Conservation (phyloP, 2,888 invertebrate genomes). For the Melieria omissa region DNA sequence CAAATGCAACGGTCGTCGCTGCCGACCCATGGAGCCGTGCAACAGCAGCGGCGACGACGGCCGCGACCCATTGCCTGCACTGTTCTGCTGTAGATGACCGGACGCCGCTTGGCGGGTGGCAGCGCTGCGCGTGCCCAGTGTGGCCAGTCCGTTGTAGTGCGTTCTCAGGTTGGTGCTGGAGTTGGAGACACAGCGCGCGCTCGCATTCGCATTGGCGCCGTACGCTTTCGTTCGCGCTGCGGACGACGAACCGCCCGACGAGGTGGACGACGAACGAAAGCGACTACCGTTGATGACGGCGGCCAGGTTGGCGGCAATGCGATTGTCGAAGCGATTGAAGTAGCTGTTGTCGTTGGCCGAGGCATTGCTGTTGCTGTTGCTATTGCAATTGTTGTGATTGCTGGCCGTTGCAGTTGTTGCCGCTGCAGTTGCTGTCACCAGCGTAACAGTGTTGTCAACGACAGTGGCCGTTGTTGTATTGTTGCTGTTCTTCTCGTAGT, state of each 20-base stretch:
- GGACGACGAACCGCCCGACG: slow-evolving; percentile 20
- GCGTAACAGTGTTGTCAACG: slow-evolving; percentile 26
- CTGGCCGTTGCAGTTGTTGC: slow-evolving; percentile 11
- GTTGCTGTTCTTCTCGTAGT: slow-evolving; percentile 59
- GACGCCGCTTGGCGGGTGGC: slow-evolving; percentile 27
- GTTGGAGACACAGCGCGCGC: neutral
- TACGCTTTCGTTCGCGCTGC: slow-evolving; percentile 37
- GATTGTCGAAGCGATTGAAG: slow-evolving; percentile 62
- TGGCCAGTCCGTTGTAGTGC: slow-evolving; percentile 32
- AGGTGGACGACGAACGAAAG: slow-evolving; percentile 57
- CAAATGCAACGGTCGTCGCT: slow-evolving; percentile 58
- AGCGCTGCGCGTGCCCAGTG: neutral
- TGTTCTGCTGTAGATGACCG: slow-evolving; percentile 29
- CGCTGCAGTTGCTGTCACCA: slow-evolving; percentile 12
- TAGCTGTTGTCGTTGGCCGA: slow-evolving; percentile 51
- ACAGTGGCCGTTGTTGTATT: slow-evolving; percentile 34
- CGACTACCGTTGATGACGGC: slow-evolving; percentile 57
- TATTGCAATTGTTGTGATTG: slow-evolving; percentile 50
- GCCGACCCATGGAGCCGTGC: slow-evolving; percentile 45
- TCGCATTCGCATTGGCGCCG: slow-evolving; percentile 34
- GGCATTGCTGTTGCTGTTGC: slow-evolving; percentile 46
- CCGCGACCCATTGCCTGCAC: slow-evolving; percentile 7
- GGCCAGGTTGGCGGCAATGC: slow-evolving; percentile 59
- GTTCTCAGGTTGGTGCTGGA: slow-evolving; percentile 22
- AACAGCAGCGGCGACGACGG: slow-evolving; percentile 29